Evolutionary conservation across 2,888 invertebrate species (phyloP).

Genomic region (Coenonympha arcania): DNA sequence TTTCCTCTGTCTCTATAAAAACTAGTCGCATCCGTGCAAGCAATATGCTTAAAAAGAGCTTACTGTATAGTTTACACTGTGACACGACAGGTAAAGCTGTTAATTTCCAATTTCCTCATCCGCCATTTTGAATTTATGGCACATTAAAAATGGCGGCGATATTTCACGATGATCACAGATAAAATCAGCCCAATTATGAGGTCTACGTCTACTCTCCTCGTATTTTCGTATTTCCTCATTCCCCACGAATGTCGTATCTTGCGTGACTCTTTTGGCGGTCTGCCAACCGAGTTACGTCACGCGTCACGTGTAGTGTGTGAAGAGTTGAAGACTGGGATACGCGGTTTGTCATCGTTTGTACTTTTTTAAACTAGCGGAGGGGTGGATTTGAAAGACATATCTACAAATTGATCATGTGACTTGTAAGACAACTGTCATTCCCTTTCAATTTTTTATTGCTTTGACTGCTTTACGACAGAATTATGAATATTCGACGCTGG

Average conservation of each 20-base stretch:
- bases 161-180: constrained; percentile 17
- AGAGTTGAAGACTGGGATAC: not conserved
- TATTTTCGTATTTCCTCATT: constrained; percentile 50
- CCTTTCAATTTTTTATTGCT: too few relatives aligned
- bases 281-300: constrained; percentile 32
- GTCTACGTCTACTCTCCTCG: not conserved
- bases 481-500: too few relatives aligned
- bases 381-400: too few relatives aligned
- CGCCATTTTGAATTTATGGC: constrained; percentile 11
- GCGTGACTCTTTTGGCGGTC: constrained; percentile 34
- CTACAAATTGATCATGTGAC: too few relatives aligned
- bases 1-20: too few relatives aligned
- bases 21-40: too few relatives aligned
- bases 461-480: too few relatives aligned
- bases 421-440: too few relatives aligned
- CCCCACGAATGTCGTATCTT: constrained; percentile 33
- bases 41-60: too few relatives aligned
- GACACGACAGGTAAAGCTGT: not conserved
- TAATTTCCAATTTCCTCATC: too few relatives aligned
- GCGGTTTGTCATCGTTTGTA: not conserved
- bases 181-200: constrained; percentile 20
- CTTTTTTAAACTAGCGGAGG: not conserved
- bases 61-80: not conserved
- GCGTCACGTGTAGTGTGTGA: not conserved
- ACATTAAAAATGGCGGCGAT: constrained; percentile 19